Percentiles rank a stretch among this genome's conserved stretches.
phyloP scores from a whole-genome alignment of 2,113 vertebrate genomes.

The Eudyptes chrysolophus region DNA sequence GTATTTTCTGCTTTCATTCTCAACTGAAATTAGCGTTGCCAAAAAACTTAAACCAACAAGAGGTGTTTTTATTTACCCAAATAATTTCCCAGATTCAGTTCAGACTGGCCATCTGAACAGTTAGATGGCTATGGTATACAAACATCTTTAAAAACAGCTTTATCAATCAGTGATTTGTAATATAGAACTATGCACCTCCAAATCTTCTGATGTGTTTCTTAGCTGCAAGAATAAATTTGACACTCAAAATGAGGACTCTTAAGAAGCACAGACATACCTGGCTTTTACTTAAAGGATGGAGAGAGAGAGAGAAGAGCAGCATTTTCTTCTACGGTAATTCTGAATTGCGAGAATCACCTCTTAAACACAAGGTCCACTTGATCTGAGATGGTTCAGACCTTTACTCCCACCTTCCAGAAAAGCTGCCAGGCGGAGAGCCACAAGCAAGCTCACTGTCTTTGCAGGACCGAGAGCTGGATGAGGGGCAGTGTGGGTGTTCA shows the following conservation, averaged over 20 bases:
- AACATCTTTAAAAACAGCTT: not conserved
- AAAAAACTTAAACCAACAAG: not conserved
- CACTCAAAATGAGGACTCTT: not conserved
- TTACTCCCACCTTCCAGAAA: not conserved
- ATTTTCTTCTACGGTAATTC: not conserved
- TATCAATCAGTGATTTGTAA: not conserved
- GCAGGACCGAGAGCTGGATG: not conserved
- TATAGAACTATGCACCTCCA: rapidly evolving
- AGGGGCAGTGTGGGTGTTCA: rapidly evolving
- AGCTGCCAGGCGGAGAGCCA: not conserved
- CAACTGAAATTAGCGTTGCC: not conserved
- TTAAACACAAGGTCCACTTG: rapidly evolving
- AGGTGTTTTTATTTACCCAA: not conserved
- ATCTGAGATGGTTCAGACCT: not conserved
- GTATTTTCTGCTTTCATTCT: not conserved
- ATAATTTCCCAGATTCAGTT: not conserved
- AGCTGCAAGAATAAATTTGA: not conserved
- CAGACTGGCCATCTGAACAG: not conserved
- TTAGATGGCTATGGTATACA: no score
- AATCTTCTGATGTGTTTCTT: not conserved
- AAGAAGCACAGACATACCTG: not conserved
- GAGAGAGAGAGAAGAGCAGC: not conserved
- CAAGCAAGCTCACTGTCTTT: no score
- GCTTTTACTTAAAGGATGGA: not conserved
- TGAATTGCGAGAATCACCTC: not conserved